Percentiles rank a stretch among this genome's conserved stretches.
Conservation (phyloP, 2,113 vertebrate species). For the Ramphastos sulfuratus region DNA sequence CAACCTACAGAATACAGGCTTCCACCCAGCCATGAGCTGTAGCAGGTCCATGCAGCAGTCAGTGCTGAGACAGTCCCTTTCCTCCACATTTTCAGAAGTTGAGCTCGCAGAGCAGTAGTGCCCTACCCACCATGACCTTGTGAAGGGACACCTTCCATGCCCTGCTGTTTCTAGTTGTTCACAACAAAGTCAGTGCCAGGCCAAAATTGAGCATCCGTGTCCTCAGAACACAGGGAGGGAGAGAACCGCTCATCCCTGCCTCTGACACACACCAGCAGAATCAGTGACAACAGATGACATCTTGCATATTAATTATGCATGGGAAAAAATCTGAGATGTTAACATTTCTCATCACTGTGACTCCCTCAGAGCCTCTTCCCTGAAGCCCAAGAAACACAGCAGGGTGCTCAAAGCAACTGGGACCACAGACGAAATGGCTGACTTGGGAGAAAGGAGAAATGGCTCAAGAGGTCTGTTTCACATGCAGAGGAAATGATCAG, state of each 20-base stretch:
- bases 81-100: fast-evolving
- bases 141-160: neutral
- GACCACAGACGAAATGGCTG: neutral
- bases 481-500: neutral
- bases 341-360: neutral
- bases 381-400: neutral
- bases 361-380: neutral
- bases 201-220: neutral
- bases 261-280: neutral
- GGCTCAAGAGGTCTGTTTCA: neutral
- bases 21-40: fast-evolving
- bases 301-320: neutral
- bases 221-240: neutral
- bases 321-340: neutral
- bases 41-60: neutral
- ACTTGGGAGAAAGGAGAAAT: neutral
- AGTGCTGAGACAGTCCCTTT: neutral
- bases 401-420: neutral
- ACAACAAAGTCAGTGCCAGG: neutral
- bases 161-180: neutral
- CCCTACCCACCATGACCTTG: neutral
- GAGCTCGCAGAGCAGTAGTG: neutral
- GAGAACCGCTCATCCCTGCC: neutral
- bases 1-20: neutral
- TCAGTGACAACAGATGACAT: neutral